phyloP scores from a whole-genome alignment of 1,140 invertebrate genomes.

The Diuraphis noxia region DNA sequence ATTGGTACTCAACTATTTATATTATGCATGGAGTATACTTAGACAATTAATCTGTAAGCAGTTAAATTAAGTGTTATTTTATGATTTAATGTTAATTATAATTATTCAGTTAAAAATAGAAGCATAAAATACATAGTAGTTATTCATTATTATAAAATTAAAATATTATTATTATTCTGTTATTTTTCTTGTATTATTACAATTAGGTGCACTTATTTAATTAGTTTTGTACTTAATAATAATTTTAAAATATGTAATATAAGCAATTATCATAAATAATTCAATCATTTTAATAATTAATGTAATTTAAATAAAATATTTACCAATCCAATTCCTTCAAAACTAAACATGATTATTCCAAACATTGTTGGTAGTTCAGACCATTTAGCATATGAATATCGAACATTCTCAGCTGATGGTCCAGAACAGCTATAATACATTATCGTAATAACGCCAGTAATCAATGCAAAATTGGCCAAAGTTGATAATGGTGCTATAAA shows the following conservation, averaged over 20 bases:
- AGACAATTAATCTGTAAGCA: neutral
- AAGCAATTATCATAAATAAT: neutral
- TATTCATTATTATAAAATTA: no score
- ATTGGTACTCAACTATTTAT: neutral
- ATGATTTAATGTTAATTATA: neutral
- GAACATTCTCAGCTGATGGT: constrained; percentile 48
- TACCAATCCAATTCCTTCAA: constrained; percentile 83
- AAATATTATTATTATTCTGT: neutral
- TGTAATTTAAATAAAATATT: constrained; percentile 33
- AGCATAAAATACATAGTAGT: neutral
- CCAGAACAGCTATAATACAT: constrained; percentile 69
- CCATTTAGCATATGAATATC: constrained; percentile 62
- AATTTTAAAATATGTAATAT: neutral
- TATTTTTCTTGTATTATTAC: neutral
- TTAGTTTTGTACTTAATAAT: neutral
- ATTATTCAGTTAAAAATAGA: neutral
- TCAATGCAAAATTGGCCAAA: constrained; percentile 80
- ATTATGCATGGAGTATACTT: no score
- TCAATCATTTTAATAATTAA: neutral
- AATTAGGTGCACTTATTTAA: neutral
- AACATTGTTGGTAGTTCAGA: constrained; percentile 78
- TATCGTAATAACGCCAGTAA: constrained; percentile 75
- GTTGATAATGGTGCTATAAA: constrained; percentile 82
- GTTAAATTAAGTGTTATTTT: neutral
- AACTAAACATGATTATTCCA: constrained; percentile 84